phyloP scores from a whole-genome alignment of 2,113 vertebrate species.

The Dicentrarchus labrax region DNA sequence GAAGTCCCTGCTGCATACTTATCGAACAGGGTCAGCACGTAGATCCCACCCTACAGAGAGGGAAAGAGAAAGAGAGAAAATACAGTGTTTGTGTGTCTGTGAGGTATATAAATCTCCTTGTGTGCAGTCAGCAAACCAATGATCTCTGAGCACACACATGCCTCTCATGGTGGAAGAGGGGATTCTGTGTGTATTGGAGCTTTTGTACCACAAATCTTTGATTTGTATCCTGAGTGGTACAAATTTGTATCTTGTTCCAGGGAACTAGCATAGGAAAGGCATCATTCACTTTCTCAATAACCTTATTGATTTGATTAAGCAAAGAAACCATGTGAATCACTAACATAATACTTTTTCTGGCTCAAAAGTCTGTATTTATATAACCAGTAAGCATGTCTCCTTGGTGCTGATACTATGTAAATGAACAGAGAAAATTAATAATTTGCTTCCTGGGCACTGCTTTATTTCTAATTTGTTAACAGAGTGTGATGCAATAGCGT shows the following conservation, averaged over 20 bases:
- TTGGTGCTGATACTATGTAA: constrained; percentile 6
- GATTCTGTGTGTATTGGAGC: background rate
- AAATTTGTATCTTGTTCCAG: constrained; percentile 16
- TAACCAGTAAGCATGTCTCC: background rate
- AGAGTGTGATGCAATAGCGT: background rate
- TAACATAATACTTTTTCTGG: constrained; percentile 19
- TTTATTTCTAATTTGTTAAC: constrained; percentile 13
- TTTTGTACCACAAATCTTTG: constrained; percentile 8
- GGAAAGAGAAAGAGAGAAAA: constrained; percentile 11
- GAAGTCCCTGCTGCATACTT: constrained; percentile 97
- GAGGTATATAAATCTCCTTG: background rate
- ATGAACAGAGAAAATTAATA: constrained; percentile 9
- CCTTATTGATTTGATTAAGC: constrained; percentile 36
- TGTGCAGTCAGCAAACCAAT: background rate
- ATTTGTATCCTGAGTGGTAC: constrained; percentile 10
- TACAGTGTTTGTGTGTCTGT: background rate
- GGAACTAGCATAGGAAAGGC: background rate
- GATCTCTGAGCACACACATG: background rate
- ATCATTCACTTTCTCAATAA: constrained; percentile 25
- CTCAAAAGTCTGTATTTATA: constrained; percentile 19
- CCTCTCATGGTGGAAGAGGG: background rate
- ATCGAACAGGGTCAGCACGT: constrained; percentile 95
- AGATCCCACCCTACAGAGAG: constrained; percentile 92
- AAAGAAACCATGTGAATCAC: constrained; percentile 42
- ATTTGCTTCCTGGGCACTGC: background rate